Conservation (phyloP, 2,113 vertebrate genomes). For the Monarcha castaneiventris region DNA sequence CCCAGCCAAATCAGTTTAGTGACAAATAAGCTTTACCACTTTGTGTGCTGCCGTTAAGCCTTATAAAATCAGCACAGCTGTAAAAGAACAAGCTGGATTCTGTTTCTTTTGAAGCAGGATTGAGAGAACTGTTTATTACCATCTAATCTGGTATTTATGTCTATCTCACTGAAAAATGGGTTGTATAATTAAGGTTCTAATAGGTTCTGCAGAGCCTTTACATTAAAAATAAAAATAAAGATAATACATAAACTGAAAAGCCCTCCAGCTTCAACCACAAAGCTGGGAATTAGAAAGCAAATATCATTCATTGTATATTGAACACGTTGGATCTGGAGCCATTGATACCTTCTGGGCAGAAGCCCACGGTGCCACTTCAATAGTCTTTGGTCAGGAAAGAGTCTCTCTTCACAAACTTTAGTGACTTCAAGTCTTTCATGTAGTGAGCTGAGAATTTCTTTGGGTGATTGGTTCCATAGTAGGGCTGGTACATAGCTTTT, state of each 20-base stretch:
- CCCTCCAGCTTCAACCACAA: not conserved
- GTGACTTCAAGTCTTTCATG: not conserved
- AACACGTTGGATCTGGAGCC: not conserved
- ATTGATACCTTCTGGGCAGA: too few relatives aligned
- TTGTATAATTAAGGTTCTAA: not conserved
- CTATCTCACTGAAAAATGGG: not conserved
- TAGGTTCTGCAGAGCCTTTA: not conserved
- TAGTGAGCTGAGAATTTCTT: not conserved
- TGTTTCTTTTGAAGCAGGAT: not conserved
- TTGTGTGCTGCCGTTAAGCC: not conserved
- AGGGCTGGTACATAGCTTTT: not conserved
- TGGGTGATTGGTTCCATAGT: not conserved
- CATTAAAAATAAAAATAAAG: not conserved
- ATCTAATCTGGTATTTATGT: slow-evolving; percentile 1
- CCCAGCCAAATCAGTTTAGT: slow-evolving; percentile 5
- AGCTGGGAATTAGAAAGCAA: not conserved
- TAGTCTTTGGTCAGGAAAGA: not conserved
- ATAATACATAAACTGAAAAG: not conserved
- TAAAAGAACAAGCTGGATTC: not conserved
- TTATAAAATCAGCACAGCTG: not conserved
- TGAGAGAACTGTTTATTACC: not conserved
- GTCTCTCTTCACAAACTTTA: not conserved
- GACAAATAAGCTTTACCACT: slow-evolving; percentile 2
- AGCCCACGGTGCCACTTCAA: not conserved
- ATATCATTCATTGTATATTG: not conserved